These are phyloP conservation scores for Bostrychus sinensis DNA, from an alignment of 2,113 vertebrate species.

Conservation along the genomic window DNA sequence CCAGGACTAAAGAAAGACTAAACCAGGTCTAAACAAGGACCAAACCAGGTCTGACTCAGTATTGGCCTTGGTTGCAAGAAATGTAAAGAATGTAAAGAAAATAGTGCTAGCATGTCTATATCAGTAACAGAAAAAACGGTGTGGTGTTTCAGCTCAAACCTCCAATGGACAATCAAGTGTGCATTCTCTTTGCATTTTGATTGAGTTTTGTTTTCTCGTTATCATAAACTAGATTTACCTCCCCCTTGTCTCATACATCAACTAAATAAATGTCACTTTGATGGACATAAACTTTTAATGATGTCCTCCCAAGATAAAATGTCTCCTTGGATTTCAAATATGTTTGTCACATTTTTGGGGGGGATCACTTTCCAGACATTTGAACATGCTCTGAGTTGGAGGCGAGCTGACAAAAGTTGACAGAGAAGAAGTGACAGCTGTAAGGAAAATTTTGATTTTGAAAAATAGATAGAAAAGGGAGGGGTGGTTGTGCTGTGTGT, in stretches of 20 bases:
- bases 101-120: no score
- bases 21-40: no score
- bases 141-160: constrained; percentile 6
- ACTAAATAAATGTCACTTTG: constrained; percentile 14
- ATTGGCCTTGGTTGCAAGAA: no score
- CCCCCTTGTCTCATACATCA: constrained; percentile 22
- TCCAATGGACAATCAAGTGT: constrained; percentile 26
- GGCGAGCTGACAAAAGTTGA: constrained; percentile 39
- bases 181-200: constrained; percentile 33
- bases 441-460: constrained; percentile 23
- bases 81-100: no score
- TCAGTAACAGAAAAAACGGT: not conserved
- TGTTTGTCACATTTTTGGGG: constrained; percentile 8
- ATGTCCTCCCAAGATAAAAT: constrained; percentile 16
- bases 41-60: no score
- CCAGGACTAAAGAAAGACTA: no score
- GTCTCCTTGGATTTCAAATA: constrained; percentile 31
- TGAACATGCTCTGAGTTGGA: constrained; percentile 28
- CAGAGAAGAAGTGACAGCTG: constrained; percentile 48
- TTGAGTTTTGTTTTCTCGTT: constrained; percentile 23
- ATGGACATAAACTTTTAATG: constrained; percentile 11
- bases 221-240: constrained; percentile 22
- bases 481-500: constrained; percentile 21
- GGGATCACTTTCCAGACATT: constrained; percentile 46
- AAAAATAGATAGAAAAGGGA: constrained; percentile 24